phyloP scores from a whole-genome alignment of 2,797 vertebrate species.

The Orestias chungarensis region DNA sequence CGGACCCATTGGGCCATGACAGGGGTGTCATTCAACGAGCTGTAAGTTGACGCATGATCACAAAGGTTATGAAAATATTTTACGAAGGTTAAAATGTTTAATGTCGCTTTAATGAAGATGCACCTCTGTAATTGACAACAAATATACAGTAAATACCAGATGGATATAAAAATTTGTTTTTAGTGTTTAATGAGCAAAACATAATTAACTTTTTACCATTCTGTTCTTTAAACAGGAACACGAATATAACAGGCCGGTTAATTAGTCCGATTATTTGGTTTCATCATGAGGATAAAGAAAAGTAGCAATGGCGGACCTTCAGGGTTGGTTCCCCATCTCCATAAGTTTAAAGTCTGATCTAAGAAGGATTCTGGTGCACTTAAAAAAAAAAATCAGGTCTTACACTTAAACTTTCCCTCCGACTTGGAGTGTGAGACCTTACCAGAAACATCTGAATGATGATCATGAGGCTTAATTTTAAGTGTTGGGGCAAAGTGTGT shows the following conservation, averaged over 20 bases:
- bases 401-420: background rate
- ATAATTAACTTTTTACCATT: background rate
- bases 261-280: background rate
- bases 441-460: background rate
- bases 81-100: too few species aligned
- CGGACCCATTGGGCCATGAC: too few species aligned
- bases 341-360: background rate
- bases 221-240: background rate
- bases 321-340: background rate
- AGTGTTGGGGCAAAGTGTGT: background rate
- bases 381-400: background rate
- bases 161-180: background rate
- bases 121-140: background rate
- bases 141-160: background rate
- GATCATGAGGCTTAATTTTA: background rate
- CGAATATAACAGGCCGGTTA: background rate
- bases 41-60: too few species aligned
- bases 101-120: too few species aligned
- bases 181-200: background rate
- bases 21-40: too few species aligned
- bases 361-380: background rate
- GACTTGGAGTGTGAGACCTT: background rate
- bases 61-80: too few species aligned
- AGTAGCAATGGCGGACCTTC: background rate
- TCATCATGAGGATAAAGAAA: too few species aligned